phyloP scores from a whole-genome alignment of 2,888 invertebrate genomes.

The Formica aserva region DNA sequence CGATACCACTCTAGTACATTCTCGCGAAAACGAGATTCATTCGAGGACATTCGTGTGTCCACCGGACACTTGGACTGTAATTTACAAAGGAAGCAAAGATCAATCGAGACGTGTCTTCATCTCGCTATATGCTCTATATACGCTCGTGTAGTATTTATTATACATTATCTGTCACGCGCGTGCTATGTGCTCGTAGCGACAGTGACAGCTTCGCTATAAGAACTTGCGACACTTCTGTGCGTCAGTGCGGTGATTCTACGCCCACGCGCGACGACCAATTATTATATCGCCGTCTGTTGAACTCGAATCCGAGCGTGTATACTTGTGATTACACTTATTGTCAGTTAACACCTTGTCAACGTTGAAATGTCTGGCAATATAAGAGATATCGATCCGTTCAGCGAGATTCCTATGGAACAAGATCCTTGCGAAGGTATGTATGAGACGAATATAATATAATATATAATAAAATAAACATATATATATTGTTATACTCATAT shows the following conservation, averaged over 20 bases:
- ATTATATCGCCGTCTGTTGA: neutral
- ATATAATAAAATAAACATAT: no score
- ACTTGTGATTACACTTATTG: neutral
- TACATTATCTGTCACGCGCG: conserved; percentile 1
- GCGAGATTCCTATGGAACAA: conserved; percentile 79
- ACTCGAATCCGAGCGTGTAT: neutral
- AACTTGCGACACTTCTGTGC: neutral
- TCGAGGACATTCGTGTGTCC: neutral
- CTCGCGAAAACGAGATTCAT: conserved; percentile 1
- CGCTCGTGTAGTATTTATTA: neutral
- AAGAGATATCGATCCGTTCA: conserved; percentile 81
- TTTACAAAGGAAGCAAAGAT: neutral
- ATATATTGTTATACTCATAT: no score
- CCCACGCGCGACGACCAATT: neutral
- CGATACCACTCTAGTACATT: neutral
- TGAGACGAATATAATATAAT: neutral
- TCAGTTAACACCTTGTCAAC: neutral
- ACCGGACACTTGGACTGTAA: neutral
- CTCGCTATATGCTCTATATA: neutral
- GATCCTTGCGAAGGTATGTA: conserved; percentile 77
- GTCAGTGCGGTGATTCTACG: conserved; percentile 1
- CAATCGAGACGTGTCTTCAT: neutral
- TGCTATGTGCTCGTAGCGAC: neutral
- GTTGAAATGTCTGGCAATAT: conserved; percentile 77
- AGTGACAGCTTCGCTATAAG: neutral